Base-by-base conservation (phyloP, 2,888 invertebrate species). In the Ochlodes sylvanus region DNA sequence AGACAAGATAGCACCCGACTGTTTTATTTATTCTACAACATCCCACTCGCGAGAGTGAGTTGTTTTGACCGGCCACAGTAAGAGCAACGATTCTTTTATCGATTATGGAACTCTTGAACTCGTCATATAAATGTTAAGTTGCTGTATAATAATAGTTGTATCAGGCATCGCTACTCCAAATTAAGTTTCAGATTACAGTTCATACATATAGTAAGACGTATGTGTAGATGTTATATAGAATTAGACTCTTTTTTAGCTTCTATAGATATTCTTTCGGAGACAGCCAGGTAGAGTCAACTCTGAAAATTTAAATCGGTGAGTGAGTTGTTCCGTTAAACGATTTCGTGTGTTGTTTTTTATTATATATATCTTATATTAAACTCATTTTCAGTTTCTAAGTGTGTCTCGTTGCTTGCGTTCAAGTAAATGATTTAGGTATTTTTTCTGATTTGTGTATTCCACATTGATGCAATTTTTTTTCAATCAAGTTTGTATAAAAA, bases 1-100 rank as follows among this genome's bases (percentile, higher is more conserved):
- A 89, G 88, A 75, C 78, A 77, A 76, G 82, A 86, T 84, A 82
- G 77, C 79, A 68, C 15, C 63, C 50, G 68, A 63, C 38, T 27
- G 34, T 67, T 67, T 67, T 61, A 44, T 67, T 61, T 44, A 61
- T 75, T 74, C 76, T 79, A 75, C 76, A 71, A 62, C 61, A 41
- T 50, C 68, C 66, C 54, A 69, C 66, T 61, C 56, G 54, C 55
- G 32, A 62, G 69, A 65, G 61, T 67, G 17, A 55, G 21, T 27
- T 52, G 52, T 21, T 52, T 21, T 52, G 52, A 52, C 21, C 12
- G 52, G 21, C 52, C 52, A 52, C 52, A 19, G 19, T 15, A 15
- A 50, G 50, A 50, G 9, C 50, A 50, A 50, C 50, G 50, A 6
- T 50, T 50, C 19, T 50, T 50, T 50, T 50, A 50, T 50, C 50